Evolutionary conservation across 2,113 vertebrate genomes (phyloP), one percentile per base, ranked within the genome.

Genomic region (Ptilorrhoa leucosticta): DNA sequence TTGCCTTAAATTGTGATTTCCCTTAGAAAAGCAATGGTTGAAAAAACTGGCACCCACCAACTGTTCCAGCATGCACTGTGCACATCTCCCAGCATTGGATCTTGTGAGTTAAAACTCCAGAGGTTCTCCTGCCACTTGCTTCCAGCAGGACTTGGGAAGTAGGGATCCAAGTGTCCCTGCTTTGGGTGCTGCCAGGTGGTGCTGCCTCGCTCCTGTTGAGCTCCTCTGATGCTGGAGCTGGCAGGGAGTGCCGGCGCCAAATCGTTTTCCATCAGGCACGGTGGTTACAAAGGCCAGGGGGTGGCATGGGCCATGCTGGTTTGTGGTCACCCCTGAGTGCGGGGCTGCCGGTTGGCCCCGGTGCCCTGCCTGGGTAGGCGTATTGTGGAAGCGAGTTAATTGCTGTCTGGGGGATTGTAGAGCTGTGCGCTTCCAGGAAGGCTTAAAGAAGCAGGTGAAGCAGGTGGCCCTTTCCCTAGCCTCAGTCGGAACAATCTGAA

Each of bases 401-500:
- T 13, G 13, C 40, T 21, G 47, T 13, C 10, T 3, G 10, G 19
- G 14, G 9, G 4, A 7, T 6, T 47, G 82, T n/a, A n/a, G 50
- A 20, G 22, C 44, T 42, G 22, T 10, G n/a, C 17, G 30, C 31
- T 48, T 51, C 33, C 31, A 39, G 47, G 20, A 12, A 15, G 14
- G n/a, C 45, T 57, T 30, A 16, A 17, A 31, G n/a, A n/a, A 66
- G 53, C 16, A 5, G 54, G 18, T 10, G 45, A 18, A 53, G 11
- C 54, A 15, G 2, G 30, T 21, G 4, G 7, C 10, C 37, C 15
- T 51, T 58, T 18, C 22, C 35, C 35, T 5, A 12, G 20, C 20
- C 23, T 30, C 14, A 3, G 0, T 7, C 21, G 4, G 21, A 31
- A 9, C 14, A 2, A 1, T 5, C 28, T 8, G n/a, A 27, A 10